Base-by-base conservation (phyloP, 92 coral and sea anemone species). In the Palythoa caribaeorum region DNA sequence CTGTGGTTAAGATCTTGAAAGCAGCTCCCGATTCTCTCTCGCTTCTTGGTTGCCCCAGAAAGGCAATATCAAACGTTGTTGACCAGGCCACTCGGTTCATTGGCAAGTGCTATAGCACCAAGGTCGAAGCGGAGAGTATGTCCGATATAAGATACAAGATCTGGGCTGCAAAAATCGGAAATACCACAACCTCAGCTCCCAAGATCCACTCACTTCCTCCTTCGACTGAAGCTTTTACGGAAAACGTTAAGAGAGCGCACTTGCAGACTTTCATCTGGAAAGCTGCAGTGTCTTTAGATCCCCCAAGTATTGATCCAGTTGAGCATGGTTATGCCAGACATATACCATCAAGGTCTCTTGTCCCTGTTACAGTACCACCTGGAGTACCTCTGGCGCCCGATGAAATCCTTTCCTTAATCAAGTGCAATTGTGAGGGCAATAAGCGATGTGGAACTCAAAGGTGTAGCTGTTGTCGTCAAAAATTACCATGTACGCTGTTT, bases 11-110 rank as follows among this genome's bases (percentile, higher is more conserved):
- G 89, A 88, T 38, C 69, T 88, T 88, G 59, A 88, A 47, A 50
- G 90, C 94, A 15, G 87, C 91, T 89, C 89, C 93, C 37, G 65
- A 93, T 83, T 93, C 90, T 11, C 80, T 93, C 55, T 48, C 89
- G 70, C 80, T 53, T 83, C 60, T 93, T 55, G 91, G 92, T n/a
- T 85, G 90, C 76, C 87, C 73, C 51, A 66, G 83, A 57, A 89
- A 84, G 52, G 80, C 76, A 53, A 65, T 89, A 12, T 72, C 85
- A 62, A 92, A 92, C 57, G 90, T 92, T 51, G 86, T 89, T 65
- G 83, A 76, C 81, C 89, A 89, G 89, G 79, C 94, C 68, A 92
- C 90, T 62, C 37, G 69, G 59, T 92, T 92, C 54, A 80, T 89
- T 55, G 94, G 88, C 74, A 83, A 85, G 57, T 91, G 90, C 76